Evolutionary conservation across 2,113 vertebrate species (phyloP), one percentile per base, ranked within the genome.

Genomic region (Scatophagus argus): DNA sequence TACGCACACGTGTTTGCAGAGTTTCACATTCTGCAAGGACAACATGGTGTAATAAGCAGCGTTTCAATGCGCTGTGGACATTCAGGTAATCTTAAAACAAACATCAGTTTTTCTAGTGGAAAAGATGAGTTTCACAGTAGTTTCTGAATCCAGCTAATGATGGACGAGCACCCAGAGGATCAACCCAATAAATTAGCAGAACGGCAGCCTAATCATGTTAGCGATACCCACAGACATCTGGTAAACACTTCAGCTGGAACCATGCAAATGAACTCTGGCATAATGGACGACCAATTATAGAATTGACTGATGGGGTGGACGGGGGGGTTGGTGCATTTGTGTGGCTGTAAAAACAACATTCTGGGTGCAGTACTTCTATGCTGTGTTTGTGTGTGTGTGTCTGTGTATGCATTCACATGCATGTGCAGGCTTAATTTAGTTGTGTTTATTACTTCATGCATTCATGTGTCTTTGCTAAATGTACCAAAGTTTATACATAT

Each of bases 171-270:
- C 72, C 80, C 70, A 32, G 79, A 64, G 80, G 85, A 88, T 81
- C 81, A 54, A 66, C 66, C 84, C 83, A 64, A 79, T 87, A 61
- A 88, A 89, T 88, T 79, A 89, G 78, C 73, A 21, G 43, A 77
- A 82, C 74, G 64, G 85, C 87, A 49, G 82, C 46, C 71, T 89
- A 81, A 90, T 89, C 90, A 74, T 81, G 90, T 86, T 81, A 87
- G 87, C 82, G 79, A 83, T 85, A 91, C 84, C 78, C 82, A 38
- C 87, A 79, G 84, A 89, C 91, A 92, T 92, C 91, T 92, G 91
- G 87, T 86, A 88, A 90, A 92, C 89, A 90, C 86, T 81, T 92
- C 89, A 87, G 66, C 86, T 61, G 87, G 86, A 89, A 91, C 89
- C 87, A 82, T 77, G 84, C 86, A 89, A 90, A 89, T 87, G 78